Evolutionary conservation across 2,113 vertebrate species (phyloP).

Genomic region (Oplegnathus fasciatus): DNA sequence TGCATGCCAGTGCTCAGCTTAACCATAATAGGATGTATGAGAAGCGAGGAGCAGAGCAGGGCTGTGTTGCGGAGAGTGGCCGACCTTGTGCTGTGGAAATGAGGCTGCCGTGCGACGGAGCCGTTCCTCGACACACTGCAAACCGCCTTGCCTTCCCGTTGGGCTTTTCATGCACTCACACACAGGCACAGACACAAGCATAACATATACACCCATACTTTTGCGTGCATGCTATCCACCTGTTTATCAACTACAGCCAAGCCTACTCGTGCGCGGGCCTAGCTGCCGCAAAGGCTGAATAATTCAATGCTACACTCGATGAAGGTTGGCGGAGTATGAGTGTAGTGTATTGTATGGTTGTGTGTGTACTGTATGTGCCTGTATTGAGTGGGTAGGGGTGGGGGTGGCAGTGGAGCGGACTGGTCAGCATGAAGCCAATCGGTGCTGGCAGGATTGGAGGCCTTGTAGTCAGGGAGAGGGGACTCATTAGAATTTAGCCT

Average conservation of each 20-base stretch:
- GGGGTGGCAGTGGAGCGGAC: slow-evolving; percentile 45
- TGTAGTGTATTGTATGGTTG: slow-evolving; percentile 42
- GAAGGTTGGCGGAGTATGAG: slow-evolving; percentile 56
- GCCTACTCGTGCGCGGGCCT: slow-evolving; percentile 26
- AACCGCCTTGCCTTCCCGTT: slow-evolving; percentile 30
- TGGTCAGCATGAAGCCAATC: slow-evolving; percentile 76
- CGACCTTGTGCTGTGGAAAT: slow-evolving; percentile 67
- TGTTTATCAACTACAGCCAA: slow-evolving; percentile 62
- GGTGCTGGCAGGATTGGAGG: slow-evolving; percentile 76
- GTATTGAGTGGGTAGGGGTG: slow-evolving; percentile 34
- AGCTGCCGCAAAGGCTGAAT: slow-evolving; percentile 74
- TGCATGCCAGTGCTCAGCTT: slow-evolving; percentile 21
- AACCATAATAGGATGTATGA: slow-evolving; percentile 56
- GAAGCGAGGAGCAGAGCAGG: slow-evolving; percentile 34
- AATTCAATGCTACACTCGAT: slow-evolving; percentile 73
- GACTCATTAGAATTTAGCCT: slow-evolving; percentile 75
- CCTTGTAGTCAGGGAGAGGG: slow-evolving; percentile 67
- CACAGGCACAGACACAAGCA: slow-evolving; percentile 8
- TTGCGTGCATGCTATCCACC: slow-evolving; percentile 56
- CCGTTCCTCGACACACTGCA: slow-evolving; percentile 31
- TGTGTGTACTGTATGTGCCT: slow-evolving; percentile 48
- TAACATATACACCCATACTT: slow-evolving; percentile 19
- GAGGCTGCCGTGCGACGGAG: slow-evolving; percentile 39
- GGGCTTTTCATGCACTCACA: slow-evolving; percentile 38
- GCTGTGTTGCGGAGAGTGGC: slow-evolving; percentile 36